These are phyloP conservation scores for Megathymus violae DNA, from an alignment of 1,140 invertebrate species.

Conservation along the genomic window DNA sequence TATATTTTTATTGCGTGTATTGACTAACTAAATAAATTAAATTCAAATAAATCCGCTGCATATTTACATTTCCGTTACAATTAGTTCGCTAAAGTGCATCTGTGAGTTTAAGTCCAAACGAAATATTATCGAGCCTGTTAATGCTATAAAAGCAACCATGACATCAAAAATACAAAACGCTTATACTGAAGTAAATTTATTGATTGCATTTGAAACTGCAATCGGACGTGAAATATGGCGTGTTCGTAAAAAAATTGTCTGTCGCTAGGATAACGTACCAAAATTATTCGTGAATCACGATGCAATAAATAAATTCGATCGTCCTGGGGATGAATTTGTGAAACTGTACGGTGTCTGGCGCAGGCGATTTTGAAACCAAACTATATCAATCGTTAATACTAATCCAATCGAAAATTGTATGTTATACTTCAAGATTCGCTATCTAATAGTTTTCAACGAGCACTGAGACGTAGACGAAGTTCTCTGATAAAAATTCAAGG, in stretches of 20 bases:
- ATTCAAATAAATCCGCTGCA: too few relatives aligned
- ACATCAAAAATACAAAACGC: not conserved
- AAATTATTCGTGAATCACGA: conserved; percentile 78
- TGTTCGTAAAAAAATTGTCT: conserved; percentile 32
- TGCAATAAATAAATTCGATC: conserved; percentile 72
- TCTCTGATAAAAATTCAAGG: conserved; percentile 80
- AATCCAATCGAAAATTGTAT: conserved; percentile 39
- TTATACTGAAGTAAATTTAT: conserved; percentile 22
- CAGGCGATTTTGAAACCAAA: conserved; percentile 49
- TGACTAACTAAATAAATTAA: too few relatives aligned
- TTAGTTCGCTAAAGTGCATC: too few relatives aligned
- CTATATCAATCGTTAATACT: conserved; percentile 1
- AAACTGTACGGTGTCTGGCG: conserved; percentile 33
- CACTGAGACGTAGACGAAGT: conserved; percentile 61
- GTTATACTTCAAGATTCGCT: conserved; percentile 32
- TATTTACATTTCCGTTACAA: too few relatives aligned
- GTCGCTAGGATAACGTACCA: conserved; percentile 48
- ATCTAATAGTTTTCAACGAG: conserved; percentile 45
- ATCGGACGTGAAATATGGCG: conserved; percentile 32
- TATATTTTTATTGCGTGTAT: too few relatives aligned
- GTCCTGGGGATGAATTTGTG: conserved; percentile 58
- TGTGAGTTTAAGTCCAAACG: too few relatives aligned
- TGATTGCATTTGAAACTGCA: conserved; percentile 33
- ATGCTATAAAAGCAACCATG: too few relatives aligned
- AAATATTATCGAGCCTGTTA: too few relatives aligned